These are phyloP conservation scores for Parascotia fuliginaria DNA, from an alignment of 2,888 invertebrate genomes.

Conservation along the genomic window DNA sequence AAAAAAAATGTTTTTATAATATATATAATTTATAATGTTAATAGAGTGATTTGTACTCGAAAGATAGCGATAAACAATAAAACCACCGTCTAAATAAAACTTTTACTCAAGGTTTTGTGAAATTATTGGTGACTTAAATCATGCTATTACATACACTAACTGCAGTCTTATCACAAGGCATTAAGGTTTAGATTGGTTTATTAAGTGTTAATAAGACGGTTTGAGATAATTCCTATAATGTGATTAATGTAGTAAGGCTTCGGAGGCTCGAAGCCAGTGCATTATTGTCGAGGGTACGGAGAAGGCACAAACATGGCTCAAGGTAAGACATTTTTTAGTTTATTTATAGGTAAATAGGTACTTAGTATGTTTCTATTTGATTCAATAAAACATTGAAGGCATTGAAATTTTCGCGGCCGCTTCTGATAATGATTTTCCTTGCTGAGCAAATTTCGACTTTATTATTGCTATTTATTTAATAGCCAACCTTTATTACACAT, in stretches of 20 bases:
- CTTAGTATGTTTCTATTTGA: too few relatives aligned
- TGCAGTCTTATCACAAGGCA: not conserved
- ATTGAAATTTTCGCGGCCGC: too few relatives aligned
- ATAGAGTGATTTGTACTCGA: too few relatives aligned
- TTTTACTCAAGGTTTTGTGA: not conserved
- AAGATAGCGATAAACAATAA: too few relatives aligned
- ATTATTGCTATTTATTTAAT: too few relatives aligned
- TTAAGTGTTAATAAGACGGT: conserved; percentile 1
- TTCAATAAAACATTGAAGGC: too few relatives aligned
- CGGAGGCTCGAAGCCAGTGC: conserved; percentile 48
- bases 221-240: conserved; percentile 59
- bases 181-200: conserved; percentile 8
- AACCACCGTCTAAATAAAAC: not conserved
- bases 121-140: not conserved
- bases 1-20: too few relatives aligned
- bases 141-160: not conserved
- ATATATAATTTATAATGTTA: too few relatives aligned
- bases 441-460: too few relatives aligned
- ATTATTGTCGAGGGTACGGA: conserved; percentile 32
- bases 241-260: conserved; percentile 60
- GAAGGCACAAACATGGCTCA: conserved; percentile 33
- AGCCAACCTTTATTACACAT: too few relatives aligned
- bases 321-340: conserved; percentile 20
- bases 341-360: not conserved
- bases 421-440: too few relatives aligned